These are phyloP conservation scores for Cyclina sinensis DNA, from an alignment of 1,140 invertebrate genomes.

Conservation along the genomic window DNA sequence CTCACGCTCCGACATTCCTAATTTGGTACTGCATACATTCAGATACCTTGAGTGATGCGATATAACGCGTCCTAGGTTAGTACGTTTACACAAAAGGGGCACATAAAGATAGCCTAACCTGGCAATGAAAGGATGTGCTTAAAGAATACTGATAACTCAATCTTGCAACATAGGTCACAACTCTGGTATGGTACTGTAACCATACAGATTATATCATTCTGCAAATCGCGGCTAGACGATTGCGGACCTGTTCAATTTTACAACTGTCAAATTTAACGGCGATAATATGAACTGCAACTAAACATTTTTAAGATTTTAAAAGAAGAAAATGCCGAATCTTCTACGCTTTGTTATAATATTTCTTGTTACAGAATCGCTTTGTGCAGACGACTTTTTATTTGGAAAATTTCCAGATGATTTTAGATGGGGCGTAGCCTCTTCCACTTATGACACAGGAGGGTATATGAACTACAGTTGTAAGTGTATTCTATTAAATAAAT, in stretches of 20 bases:
- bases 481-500: no score
- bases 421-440: neutral
- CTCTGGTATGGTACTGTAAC: neutral
- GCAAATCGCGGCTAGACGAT: neutral
- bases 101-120: neutral
- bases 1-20: no score
- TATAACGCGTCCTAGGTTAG: no score
- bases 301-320: neutral
- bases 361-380: neutral
- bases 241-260: neutral
- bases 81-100: neutral
- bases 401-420: conserved; percentile 5
- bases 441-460: neutral
- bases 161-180: neutral
- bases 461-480: neutral
- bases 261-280: neutral
- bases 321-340: neutral
- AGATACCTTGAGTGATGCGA: no score
- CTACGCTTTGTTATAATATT: neutral
- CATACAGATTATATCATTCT: neutral
- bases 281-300: no score
- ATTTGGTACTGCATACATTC: no score
- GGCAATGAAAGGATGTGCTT: neutral
- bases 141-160: neutral
- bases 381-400: neutral